Evolutionary conservation across 2,888 invertebrate genomes (phyloP), one percentile per base, ranked within the genome.

Genomic region (Serripes groenlandicus): DNA sequence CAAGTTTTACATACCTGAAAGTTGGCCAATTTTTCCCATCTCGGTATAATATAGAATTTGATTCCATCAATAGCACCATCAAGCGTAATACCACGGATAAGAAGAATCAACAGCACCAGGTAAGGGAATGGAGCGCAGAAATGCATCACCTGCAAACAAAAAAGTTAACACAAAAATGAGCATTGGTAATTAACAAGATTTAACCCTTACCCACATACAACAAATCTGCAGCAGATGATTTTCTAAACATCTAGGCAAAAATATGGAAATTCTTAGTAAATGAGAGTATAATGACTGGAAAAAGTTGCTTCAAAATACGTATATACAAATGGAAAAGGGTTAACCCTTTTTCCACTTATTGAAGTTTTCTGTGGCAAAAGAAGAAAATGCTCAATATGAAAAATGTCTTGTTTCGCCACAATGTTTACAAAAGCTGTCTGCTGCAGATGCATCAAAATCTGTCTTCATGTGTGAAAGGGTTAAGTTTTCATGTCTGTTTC

Each of bases 121-220:
- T 93, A 93, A 0, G 92, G 92, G 64, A 93, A 92, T 0, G 92
- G 92, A 52, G 92, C 92, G 71, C 91, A 91, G 86, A 92, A 91
- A 82, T 92, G 92, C 91, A 92, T 91, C 49, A 95, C 95, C 92
- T 94, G 92, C 72, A 83, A 82, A n/a, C n/a, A n/a, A n/a, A n/a
- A n/a, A n/a, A n/a, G n/a, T n/a, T n/a, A n/a, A n/a, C n/a, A n/a
- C n/a, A n/a, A n/a, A n/a, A n/a, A n/a, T n/a, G n/a, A n/a, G n/a
- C n/a, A n/a, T n/a, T n/a, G n/a, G n/a, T n/a, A n/a, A n/a, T n/a
- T n/a, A n/a, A n/a, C n/a, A n/a, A n/a, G n/a, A n/a, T n/a, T n/a
- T n/a, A n/a, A n/a, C n/a, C n/a, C n/a, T n/a, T n/a, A n/a, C n/a
- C n/a, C n/a, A n/a, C n/a, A n/a, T n/a, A n/a, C n/a, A n/a, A n/a